Percentiles rank a stretch among this genome's conserved stretches.
Evolutionary conservation across 2,797 vertebrate genomes (phyloP).

Genomic region (Acrocephalus scirpaceus): DNA sequence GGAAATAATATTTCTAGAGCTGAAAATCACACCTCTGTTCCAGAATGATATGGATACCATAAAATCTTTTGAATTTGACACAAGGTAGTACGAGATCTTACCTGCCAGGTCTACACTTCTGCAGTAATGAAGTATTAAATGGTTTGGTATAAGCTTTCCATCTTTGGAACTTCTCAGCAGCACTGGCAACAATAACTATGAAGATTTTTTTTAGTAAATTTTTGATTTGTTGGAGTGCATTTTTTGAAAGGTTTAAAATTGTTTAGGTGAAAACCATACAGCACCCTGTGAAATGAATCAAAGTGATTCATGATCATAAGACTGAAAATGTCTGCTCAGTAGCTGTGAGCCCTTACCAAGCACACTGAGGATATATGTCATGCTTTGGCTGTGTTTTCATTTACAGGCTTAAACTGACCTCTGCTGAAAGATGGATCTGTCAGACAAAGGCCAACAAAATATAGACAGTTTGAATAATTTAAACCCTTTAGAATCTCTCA

Average conservation of each 20-base stretch:
- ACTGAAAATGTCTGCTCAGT: neutral
- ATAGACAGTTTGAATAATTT: neutral
- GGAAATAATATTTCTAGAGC: neutral
- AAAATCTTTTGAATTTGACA: neutral
- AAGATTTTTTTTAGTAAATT: neutral
- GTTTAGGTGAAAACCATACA: neutral
- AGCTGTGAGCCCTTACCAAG: neutral
- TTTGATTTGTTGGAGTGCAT: neutral
- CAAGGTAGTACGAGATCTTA: neutral
- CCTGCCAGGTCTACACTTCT: neutral
- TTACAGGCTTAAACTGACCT: neutral
- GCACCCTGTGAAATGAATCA: neutral
- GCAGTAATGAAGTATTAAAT: neutral
- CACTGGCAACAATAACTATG: neutral
- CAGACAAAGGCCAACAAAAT: neutral
- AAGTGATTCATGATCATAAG: accelerated
- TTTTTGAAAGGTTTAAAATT: neutral
- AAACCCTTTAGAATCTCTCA: neutral
- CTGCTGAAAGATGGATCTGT: neutral
- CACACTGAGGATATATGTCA: neutral
- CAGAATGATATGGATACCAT: neutral
- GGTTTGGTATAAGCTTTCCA: neutral
- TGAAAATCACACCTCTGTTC: neutral
- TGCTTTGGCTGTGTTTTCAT: neutral
- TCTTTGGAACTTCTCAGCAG: neutral